Evolutionary conservation across 2,888 invertebrate species (phyloP), one percentile per base, ranked within the genome.

Genomic region (Pyrgus malvae): DNA sequence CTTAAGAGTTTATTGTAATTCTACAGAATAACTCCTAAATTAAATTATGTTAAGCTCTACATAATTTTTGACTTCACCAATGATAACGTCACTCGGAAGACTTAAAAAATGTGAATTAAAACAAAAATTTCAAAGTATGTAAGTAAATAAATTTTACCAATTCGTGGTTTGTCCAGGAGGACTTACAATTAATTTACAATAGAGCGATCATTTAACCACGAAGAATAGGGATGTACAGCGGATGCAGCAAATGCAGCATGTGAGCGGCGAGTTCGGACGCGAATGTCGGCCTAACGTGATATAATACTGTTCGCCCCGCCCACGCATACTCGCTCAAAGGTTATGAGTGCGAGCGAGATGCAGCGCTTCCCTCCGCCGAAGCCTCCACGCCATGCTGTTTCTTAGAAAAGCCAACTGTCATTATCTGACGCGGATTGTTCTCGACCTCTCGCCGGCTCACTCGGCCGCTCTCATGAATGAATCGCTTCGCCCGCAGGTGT

Each of bases 391-490:
- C 70, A 73, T 73, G 77, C 76, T 74, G 78, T 80, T 88, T 88
- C 89, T 74, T 67, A 87, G 89, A 88, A 88, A 87, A 87, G 79
- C 83, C 83, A 86, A 87, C 85, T 80, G 89, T 84, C 88, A 89
- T 88, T 89, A 88, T 80, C 83, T 72, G 74, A 68, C 73, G 74
- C 72, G 79, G 84, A 81, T 84, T 83, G 82, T 85, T 88, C 78
- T 85, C 85, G 80, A 78, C 75, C 77, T 78, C 77, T 78, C 74
- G 77, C 71, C 73, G 74, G 72, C 75, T 78, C 69, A 74, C 77
- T 79, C 72, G 68, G 68, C 69, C 71, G 65, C 70, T 76, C 81
- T 77, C 82, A 87, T 90, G 89, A 90, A 90, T 89, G 89, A 86
- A 84, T 70, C 68, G 70, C 73, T 62, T 67, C 70, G 78, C 76